These are phyloP conservation scores for Amblyornis subalaris DNA, from an alignment of 2,113 vertebrate species.

Conservation along the genomic window DNA sequence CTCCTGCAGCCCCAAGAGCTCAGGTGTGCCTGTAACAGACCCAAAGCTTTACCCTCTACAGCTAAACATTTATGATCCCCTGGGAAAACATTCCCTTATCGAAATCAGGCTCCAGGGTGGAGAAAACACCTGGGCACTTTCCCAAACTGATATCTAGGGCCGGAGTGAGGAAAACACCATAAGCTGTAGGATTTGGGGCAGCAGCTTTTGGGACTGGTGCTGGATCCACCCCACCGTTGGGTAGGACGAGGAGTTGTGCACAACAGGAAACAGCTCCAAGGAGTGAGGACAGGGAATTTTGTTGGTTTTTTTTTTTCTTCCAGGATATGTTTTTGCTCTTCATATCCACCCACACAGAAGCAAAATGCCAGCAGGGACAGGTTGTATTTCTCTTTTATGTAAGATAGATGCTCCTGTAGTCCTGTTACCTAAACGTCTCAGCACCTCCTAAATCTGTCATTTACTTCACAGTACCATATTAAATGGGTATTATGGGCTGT, in stretches of 20 bases:
- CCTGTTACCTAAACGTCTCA: background rate
- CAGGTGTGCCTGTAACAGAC: background rate
- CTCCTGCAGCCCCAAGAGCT: background rate
- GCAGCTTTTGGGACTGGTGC: background rate
- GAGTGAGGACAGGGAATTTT: background rate
- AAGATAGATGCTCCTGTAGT: constrained; percentile 18
- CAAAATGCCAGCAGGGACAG: constrained; percentile 26
- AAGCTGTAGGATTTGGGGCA: background rate
- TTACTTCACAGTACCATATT: background rate
- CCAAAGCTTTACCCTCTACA: background rate
- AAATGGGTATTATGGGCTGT: background rate
- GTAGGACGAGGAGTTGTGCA: background rate
- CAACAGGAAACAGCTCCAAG: background rate
- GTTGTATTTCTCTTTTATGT: constrained; percentile 31
- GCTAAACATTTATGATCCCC: accelerated
- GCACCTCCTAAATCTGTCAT: constrained; percentile 24
- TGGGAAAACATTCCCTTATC: background rate
- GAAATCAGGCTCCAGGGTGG: background rate
- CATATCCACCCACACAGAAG: constrained; percentile 4
- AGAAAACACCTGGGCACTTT: background rate
- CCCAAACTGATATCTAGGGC: accelerated
- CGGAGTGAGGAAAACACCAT: background rate
- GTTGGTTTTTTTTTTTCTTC: background rate
- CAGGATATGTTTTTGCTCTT: background rate
- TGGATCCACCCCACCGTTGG: accelerated